A percentile compares a stretch with the other conserved stretches of the same genome.
Evolutionary conservation across 2,113 vertebrate genomes (phyloP).

Genomic region (Scomber colias): DNA sequence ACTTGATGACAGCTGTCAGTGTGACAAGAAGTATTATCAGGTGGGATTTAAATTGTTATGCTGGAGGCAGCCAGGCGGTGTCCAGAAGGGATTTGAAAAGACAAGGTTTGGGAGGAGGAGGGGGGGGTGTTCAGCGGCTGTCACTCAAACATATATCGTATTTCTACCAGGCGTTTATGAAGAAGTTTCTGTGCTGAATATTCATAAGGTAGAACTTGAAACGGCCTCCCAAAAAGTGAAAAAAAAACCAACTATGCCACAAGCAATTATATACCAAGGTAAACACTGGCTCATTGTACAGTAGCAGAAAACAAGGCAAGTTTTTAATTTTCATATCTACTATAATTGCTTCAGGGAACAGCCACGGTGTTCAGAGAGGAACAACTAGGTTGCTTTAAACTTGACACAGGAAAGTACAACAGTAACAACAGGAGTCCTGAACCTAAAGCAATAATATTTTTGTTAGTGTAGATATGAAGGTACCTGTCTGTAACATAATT

Average conservation of each 20-base stretch:
- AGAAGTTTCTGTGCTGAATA: constrained; percentile 58
- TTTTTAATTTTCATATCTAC: constrained; percentile 15
- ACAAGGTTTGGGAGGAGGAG: constrained; percentile 41
- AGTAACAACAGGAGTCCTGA: not conserved
- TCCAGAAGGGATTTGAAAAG: constrained; percentile 79
- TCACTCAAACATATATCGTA: constrained; percentile 73
- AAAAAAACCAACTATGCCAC: constrained; percentile 26
- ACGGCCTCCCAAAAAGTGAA: constrained; percentile 4
- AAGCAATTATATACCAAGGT: constrained; percentile 46
- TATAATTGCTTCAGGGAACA: constrained; percentile 37
- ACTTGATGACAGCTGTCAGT: constrained; percentile 80
- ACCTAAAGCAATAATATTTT: not conserved
- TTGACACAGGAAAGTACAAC: constrained; percentile 10
- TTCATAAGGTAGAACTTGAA: constrained; percentile 42
- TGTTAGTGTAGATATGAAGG: not conserved
- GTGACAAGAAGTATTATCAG: constrained; percentile 78
- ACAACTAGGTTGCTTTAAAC: not conserved
- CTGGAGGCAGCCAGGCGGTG: constrained; percentile 79
- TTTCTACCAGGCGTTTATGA: constrained; percentile 54
- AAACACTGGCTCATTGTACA: constrained; percentile 21
- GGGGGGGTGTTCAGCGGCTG: constrained; percentile 68
- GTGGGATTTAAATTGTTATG: constrained; percentile 84
- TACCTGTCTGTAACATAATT: not conserved
- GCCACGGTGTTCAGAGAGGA: not conserved
- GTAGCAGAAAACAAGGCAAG: constrained; percentile 10